Percentiles rank a stretch among this genome's conserved stretches.
phyloP scores from a whole-genome alignment of 2,888 invertebrate species.

The Drosophila bunnanda region DNA sequence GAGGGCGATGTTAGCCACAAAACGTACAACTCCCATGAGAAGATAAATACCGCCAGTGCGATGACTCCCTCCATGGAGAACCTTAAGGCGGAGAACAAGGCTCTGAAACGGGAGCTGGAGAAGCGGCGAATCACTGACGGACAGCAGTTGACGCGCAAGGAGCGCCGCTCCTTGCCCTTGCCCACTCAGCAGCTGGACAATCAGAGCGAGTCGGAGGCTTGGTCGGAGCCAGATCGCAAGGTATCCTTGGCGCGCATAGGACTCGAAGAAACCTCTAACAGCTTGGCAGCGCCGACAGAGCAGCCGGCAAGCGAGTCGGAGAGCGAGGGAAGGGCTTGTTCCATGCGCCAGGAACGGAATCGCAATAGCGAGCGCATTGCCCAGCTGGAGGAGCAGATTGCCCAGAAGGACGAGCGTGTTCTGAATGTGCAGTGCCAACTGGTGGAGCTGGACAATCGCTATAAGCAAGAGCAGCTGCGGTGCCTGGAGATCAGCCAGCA shows the following conservation, averaged over 20 bases:
- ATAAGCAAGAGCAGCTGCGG: conserved; percentile 81
- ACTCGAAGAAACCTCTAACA: conserved; percentile 85
- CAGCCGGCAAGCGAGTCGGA: conserved; percentile 74
- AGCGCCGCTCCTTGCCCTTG: conserved; percentile 81
- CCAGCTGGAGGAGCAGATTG: conserved; percentile 84
- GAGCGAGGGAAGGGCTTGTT: conserved; percentile 79
- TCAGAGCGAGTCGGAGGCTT: conserved; percentile 91
- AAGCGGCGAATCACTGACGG: conserved; percentile 67
- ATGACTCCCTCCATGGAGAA: conserved; percentile 59
- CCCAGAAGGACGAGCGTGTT: conserved; percentile 85
- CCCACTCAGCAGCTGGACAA: conserved; percentile 69
- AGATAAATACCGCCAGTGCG: conserved; percentile 52
- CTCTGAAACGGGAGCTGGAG: conserved; percentile 76
- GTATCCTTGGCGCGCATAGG: conserved; percentile 93
- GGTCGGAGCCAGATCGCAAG: conserved; percentile 94
- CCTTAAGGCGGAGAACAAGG: conserved; percentile 78
- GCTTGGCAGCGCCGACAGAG: conserved; percentile 44
- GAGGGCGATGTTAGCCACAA: conserved; percentile 65
- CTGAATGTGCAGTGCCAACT: conserved; percentile 82
- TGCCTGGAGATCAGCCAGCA: conserved; percentile 76
- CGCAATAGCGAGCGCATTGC: conserved; percentile 84
- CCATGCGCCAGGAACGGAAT: conserved; percentile 66
- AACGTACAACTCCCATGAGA: conserved; percentile 81
- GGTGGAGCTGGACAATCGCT: conserved; percentile 82
- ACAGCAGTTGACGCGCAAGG: conserved; percentile 70